These are phyloP conservation scores for Drosophila rhopaloa DNA, from an alignment of 1,140 invertebrate genomes.

Conservation along the genomic window DNA sequence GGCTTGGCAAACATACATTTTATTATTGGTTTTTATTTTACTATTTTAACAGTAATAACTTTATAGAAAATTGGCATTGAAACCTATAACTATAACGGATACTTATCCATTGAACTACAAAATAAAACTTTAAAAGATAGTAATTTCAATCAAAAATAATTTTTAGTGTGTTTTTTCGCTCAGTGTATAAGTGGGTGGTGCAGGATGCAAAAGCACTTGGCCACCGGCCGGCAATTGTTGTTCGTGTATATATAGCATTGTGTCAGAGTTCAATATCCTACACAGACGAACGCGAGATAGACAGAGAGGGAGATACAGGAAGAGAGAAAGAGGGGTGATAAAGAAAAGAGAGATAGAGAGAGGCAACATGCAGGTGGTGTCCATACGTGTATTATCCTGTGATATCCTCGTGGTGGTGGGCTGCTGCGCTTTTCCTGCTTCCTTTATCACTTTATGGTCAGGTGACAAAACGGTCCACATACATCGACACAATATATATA, in stretches of 20 bases:
- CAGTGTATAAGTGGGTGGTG: constrained; percentile 13
- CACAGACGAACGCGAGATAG: constrained; percentile 31
- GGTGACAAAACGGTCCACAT: constrained; percentile 43
- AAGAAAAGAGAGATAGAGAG: constrained; percentile 3
- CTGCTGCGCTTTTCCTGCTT: constrained; percentile 45
- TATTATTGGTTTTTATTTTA: too few species aligned
- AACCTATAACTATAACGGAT: too few species aligned
- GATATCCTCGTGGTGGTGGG: constrained; percentile 5
- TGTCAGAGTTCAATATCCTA: constrained; percentile 82
- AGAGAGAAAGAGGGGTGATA: not conserved
- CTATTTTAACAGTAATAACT: too few species aligned
- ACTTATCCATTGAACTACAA: too few species aligned
- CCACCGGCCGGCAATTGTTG: constrained; percentile 64
- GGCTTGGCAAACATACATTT: too few species aligned
- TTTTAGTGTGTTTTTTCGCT: not conserved
- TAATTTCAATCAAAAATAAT: not conserved
- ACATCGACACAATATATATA: not conserved
- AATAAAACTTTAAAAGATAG: too few species aligned
- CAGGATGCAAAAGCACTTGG: constrained; percentile 35
- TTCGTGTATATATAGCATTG: constrained; percentile 59
- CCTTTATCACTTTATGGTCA: constrained; percentile 41
- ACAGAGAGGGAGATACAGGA: constrained; percentile 1
- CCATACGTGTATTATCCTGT: constrained; percentile 7
- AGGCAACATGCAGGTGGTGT: constrained; percentile 26
- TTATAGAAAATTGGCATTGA: too few species aligned